Base-by-base conservation (phyloP, 2,797 vertebrate genomes). In the Myotis daubentonii region DNA sequence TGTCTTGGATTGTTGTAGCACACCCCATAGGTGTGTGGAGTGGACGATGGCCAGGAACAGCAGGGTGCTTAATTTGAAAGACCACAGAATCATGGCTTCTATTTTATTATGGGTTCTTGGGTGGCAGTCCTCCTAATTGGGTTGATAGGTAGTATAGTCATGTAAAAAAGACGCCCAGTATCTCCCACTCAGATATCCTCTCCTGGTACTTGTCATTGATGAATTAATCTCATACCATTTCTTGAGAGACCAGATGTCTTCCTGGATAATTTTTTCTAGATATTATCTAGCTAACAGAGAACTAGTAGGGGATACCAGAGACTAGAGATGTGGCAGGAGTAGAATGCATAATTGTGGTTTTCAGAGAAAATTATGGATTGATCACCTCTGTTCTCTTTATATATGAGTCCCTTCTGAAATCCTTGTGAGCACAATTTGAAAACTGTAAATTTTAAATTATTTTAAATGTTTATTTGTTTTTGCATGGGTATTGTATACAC, bases 211-310 rank as follows among this genome's bases (percentile, higher is more conserved):
- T 94, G 86, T 33, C 17, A 8, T 51, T 81, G 68, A 76, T 49
- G 55, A 72, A 0, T 76, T 76, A 62, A 74, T 88, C 13, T 89
- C 62, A 20, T 28, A 44, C 36, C 2, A 16, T 94, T 89, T 89
- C 76, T 74, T 87, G 76, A 47, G 82, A 60, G 15, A 79, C 33
- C 44, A 33, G 30, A 38, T 86, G 3, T 79, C 44, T 94, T 83
- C 28, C 23, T 82, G 75, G 23, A 51, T 80, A 65, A 41, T 55
- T 80, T 89, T 92, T 83, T 81, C n/a, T 49, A 94, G 33, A 44
- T 87, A 60, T 53, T 92, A 12, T 79, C 28, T 84, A 95, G 36
- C 49, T 92, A 92, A 85, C 22, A 76, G 36, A 60, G 92, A 87
- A 83, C 28, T 79, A 85, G 5, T 68, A 66, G 19, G 19, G 22